Base-by-base conservation (phyloP, 2,113 vertebrate species). In the Otolemur garnettii region DNA sequence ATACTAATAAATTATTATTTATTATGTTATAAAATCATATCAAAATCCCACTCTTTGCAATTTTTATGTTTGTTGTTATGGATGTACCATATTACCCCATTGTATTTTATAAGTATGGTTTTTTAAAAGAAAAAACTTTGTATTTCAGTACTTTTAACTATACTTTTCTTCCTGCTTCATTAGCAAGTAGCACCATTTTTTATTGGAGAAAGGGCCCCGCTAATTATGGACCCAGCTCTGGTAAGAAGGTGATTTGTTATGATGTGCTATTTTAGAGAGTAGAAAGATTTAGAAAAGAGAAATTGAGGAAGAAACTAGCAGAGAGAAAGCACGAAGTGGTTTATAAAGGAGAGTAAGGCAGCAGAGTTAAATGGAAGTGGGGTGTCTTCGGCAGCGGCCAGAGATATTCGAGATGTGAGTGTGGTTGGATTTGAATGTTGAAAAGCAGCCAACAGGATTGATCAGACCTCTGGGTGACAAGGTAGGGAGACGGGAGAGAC, bases 1-100 rank as follows among this genome's bases (percentile, higher is more conserved):
- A 75, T 66, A 53, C 64, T 83, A 57, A 28, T 79, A 80, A 93
- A 94, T 7, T 75, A 53, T 81, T 82, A 82, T 87, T 55, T 84
- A 50, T 89, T 74, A 2, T 26, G 38, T 35, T 55, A 74, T 35
- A 88, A 85, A 77, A 35, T 69, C 53, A 59, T 35, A 42, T 3
- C 17, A 82, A 69, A 55, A 42, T 60, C 53, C 35, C 28, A 28
- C 0, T 55, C 28, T 72, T 93, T 86, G 30, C 1, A 64, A 64
- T 72, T 62, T 85, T 2, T 93, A 78, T 22, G 55, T 85, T 85
- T 87, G 26, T 35, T 91, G 28, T 71, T 78, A 81, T 9, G 82
- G 17, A n/a, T 33, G 5, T 87, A 57, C 71, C 38, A 28, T 3
- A 50, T 30, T 21, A 60, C 12, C 2, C 21, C 69, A 45, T 24